Base-by-base conservation (phyloP, 2,888 invertebrate genomes). In the Plebejus melissa region DNA sequence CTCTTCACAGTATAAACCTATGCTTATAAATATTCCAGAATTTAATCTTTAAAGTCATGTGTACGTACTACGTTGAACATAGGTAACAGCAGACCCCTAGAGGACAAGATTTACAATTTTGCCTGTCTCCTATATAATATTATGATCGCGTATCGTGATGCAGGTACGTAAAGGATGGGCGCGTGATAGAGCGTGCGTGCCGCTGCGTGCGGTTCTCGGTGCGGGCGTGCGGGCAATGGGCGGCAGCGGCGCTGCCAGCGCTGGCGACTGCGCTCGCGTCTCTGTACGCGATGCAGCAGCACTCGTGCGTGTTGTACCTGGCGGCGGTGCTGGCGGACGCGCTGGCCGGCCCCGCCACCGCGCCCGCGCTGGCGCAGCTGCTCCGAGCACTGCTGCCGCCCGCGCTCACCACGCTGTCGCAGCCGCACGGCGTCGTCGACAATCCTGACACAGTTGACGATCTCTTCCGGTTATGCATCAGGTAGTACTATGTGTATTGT, bases 361-460 rank as follows among this genome's bases (percentile, higher is more conserved):
- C 97, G 76, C 95, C 95, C 75, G 83, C 94, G 97, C 88, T 98
- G n/a, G 85, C 96, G 96, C 85, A 98, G 98, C 90, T 98, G 98
- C 80, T 98, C 98, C 88, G 97, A 87, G 97, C 97, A 69, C 96
- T 97, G 83, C 96, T 97, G 83, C 95, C 95, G 77, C 96, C 96
- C 41, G 97, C 98, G 83, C 95, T 99, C 81, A 78, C 95, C 97
- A 72, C 96, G 96, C 79, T 96, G 95, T 3, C 95, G 95, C 84
- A 94, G 22, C 96, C 95, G 77, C 95, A 96, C 83, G 98, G 98
- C 0, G 93, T 99, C 70, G 94, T 96, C 77, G 97, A 98, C 87
- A 97, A 99, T 93, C 99, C 99, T 0, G 99, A 99, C 84, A 99
- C 99, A 0, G 98, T 99, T 0, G 99, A 99, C 86, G 99, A 99